Evolutionary conservation across 2,888 invertebrate species (phyloP), one percentile per base, ranked within the genome.

Genomic region (Hedychridium roseum): DNA sequence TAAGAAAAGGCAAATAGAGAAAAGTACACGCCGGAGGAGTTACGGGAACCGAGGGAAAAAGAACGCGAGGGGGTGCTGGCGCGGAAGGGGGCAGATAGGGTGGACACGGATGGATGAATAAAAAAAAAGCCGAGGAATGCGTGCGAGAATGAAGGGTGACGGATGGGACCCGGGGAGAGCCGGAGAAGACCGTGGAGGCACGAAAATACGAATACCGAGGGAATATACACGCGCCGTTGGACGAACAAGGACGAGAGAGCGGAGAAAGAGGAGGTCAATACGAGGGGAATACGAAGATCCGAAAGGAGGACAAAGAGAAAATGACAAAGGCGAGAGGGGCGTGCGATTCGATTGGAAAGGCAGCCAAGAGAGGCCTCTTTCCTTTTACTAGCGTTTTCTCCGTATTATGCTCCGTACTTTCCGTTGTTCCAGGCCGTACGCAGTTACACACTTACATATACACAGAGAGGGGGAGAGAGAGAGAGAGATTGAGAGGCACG

Each of bases 261-360:
- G 23, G n/a, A 14, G 41, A 11, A 38, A 28, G 50, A 46, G 51
- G 35, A 36, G 23, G 15, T 32, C 20, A 27, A 43, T 27, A 16
- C 30, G 32, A 28, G 6, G 32, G 14, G n/a, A n/a, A n/a, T n/a
- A n/a, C n/a, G n/a, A n/a, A 66, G 57, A 55, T 43, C 56, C 60
- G 59, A 71, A 73, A 74, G 59, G 72, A 54, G 73, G 71, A 72
- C 70, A 71, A 73, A 73, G 71, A 70, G 68, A 72, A 71, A 70
- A 69, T 65, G 70, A 72, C 69, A 72, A 68, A 70, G 64, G 67
- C 62, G 62, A 62, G 68, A 64, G 67, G 50, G 55, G 55, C 60
- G 64, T 67, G 61, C 64, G 69, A 71, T 73, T 68, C 68, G 74
- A 76, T 75, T 76, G 73, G 71, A 76, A 73, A 75, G 72, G 73